Base-by-base conservation (phyloP, 2,888 invertebrate species). In the Cremastinae sp. region DNA sequence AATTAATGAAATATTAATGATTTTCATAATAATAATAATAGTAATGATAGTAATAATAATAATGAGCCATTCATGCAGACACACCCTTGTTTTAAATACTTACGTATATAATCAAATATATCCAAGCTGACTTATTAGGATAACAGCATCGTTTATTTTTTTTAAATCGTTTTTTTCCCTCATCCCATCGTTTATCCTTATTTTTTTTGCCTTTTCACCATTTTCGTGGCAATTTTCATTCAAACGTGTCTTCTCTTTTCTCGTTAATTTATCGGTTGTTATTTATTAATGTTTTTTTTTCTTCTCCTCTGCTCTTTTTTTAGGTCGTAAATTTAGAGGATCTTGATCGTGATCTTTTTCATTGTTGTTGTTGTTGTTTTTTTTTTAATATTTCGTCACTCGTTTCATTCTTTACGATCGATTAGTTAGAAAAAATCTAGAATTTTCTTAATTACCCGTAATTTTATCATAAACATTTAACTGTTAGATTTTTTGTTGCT, bases 361-460 rank as follows among this genome's bases (percentile, higher is more conserved):
- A 34, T 54, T 5, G 9, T n/a, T n/a, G n/a, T n/a, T n/a, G n/a
- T n/a, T 34, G 12, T 34, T 28, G 28, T 47, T 58, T 12, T 20
- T 5, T 10, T 43, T 56, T 22, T 59, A n/a, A n/a, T n/a, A n/a
- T 45, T 22, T 22, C 12, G 36, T 51, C 49, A 0, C 47, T 47
- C 34, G 14, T 59, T 45, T 49, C n/a, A 18, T 51, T 45, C 38
- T 54, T 75, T 82, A 85, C 83, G 82, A 84, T 85, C 86, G 84
- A 82, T 88, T 86, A 86, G 85, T 87, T 88, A 89, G 88, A 88
- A 89, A 89, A 89, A 89, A 85, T 89, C 87, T 88, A 88, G 83
- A 88, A 86, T 87, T 85, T 85, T 86, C 86, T 87, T 87, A 87
- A 87, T 89, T 89, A 89, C 89, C 89, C 89, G 89, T 89, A 89